Evolutionary conservation across 2,797 vertebrate species (phyloP).

Genomic region (Nyctalus aviator): DNA sequence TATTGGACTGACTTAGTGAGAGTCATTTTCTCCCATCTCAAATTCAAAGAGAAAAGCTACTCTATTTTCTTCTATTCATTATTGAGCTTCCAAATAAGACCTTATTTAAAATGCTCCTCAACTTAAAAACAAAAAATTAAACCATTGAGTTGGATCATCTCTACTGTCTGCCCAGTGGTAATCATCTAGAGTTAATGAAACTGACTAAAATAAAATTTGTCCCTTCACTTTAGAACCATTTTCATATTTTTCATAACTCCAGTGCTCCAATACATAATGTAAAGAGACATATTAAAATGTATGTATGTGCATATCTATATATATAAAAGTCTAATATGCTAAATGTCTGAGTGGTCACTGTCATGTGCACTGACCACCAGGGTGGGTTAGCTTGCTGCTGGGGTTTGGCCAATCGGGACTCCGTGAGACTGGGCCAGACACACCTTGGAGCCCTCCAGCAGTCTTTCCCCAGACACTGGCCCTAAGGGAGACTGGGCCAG

Average conservation of each 20-base stretch:
- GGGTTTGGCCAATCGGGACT: too few species aligned
- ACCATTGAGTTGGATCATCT: background rate
- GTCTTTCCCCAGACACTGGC: too few species aligned
- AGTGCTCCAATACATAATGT: background rate
- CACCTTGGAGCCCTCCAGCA: too few species aligned
- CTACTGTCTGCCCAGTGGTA: background rate
- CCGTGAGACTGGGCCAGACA: too few species aligned
- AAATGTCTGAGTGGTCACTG: too few species aligned
- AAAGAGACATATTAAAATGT: background rate
- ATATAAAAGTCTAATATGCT: too few species aligned
- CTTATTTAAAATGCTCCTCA: conserved; percentile 1
- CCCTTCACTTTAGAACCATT: background rate
- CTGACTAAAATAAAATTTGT: background rate
- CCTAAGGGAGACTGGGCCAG: too few species aligned
- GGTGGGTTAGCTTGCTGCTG: too few species aligned
- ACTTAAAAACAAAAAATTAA: background rate
- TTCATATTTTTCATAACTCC: background rate
- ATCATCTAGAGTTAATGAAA: background rate
- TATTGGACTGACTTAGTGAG: background rate
- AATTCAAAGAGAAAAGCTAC: background rate
- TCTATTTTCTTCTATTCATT: conserved; percentile 1
- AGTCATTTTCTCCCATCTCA: background rate
- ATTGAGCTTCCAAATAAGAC: background rate
- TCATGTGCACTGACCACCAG: too few species aligned
- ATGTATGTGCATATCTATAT: background rate